phyloP scores from a whole-genome alignment of 2,113 vertebrate genomes.

The Pholis gunnellus region DNA sequence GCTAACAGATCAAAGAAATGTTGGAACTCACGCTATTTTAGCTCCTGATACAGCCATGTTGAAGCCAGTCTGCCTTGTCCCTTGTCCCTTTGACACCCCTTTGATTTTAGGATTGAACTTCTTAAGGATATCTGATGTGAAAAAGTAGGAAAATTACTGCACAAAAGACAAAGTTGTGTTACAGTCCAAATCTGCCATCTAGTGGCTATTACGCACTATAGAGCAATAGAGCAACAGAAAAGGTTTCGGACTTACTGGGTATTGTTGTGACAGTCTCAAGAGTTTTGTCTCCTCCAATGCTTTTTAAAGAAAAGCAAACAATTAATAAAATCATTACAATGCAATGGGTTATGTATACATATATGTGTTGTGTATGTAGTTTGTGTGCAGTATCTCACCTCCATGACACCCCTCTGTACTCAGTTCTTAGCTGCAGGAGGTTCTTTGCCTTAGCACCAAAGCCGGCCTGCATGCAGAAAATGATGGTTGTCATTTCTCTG shows the following conservation, averaged over 20 bases:
- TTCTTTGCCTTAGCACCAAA: conserved; percentile 84
- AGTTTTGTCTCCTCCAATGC: conserved; percentile 90
- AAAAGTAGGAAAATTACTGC: neutral
- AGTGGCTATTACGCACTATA: conserved; percentile 32
- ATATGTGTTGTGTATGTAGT: neutral
- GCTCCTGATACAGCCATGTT: conserved; percentile 87
- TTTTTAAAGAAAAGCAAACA: conserved; percentile 70
- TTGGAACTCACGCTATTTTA: conserved; percentile 84
- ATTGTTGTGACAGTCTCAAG: conserved; percentile 90
- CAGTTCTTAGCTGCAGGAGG: conserved; percentile 64
- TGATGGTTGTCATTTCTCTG: neutral
- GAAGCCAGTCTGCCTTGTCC: conserved; percentile 81
- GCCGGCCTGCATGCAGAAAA: conserved; percentile 80
- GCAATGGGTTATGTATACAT: neutral
- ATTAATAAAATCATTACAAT: conserved; percentile 1
- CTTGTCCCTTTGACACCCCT: conserved; percentile 87
- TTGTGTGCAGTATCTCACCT: conserved; percentile 83
- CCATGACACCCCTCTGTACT: conserved; percentile 92
- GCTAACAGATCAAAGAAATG: neutral
- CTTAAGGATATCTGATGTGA: conserved; percentile 89
- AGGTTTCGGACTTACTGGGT: conserved; percentile 87
- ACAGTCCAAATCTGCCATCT: conserved; percentile 52
- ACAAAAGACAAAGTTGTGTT: neutral
- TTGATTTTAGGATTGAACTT: conserved; percentile 89
- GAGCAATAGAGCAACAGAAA: neutral